Base-by-base conservation (phyloP, 2,888 invertebrate genomes). In the Macaria liturata region DNA sequence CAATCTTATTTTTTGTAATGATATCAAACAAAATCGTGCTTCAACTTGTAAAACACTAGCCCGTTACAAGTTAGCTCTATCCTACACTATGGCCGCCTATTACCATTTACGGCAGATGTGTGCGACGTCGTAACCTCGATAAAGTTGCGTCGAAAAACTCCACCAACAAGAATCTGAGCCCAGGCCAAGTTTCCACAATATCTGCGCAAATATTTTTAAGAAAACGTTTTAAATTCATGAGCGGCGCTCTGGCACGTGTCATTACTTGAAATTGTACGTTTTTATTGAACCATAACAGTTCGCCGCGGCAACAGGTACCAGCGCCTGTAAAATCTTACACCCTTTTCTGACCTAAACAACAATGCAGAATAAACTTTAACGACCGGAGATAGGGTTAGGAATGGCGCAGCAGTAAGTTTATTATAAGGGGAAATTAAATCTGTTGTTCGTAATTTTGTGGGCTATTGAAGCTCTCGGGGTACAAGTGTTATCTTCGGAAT, bases 201-300 rank as follows among this genome's bases (percentile, higher is more conserved):
- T 50, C 49, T 37, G 40, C 66, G 50, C 54, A 50, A 62, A 64
- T 64, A 67, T 58, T 62, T 62, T 62, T 46, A 52, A 64, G 59
- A 65, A 64, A 69, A 58, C 68, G 63, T 68, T 78, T 75, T 69
- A 74, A 78, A 82, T 83, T 83, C 81, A 79, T 79, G 77, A 70
- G 74, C 62, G 64, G 65, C 62, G 62, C 70, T 70, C 60, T 71
- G 62, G 70, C 73, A 70, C 69, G 71, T 71, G 75, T 71, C 81
- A 75, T 84, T 81, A 78, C 78, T 71, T 69, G 71, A 69, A 72
- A 79, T 72, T 75, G 81, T 78, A 76, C 75, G 73, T 79, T 84
- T 84, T 86, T 84, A 88, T 85, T 78, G 81, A 74, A 76, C 81
- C 70, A 83, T 86, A 82, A 85, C 84, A 76, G 71, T 81, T 75